Evolutionary conservation across 2,113 vertebrate genomes (phyloP).

Genomic region (Strix uralensis): DNA sequence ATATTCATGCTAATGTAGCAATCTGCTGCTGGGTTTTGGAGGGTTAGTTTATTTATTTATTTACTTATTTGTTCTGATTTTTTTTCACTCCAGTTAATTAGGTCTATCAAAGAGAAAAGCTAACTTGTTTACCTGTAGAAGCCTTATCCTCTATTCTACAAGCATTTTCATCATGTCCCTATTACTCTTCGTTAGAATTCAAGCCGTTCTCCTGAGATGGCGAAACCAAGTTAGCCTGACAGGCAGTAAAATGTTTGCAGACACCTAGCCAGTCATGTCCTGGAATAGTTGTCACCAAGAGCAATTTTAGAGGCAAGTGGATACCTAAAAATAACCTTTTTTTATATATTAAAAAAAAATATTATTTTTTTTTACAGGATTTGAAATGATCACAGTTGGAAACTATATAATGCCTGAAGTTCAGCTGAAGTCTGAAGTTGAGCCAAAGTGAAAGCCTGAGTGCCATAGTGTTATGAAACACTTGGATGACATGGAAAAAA

Average conservation of each 20-base stretch:
- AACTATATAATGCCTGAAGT: neutral
- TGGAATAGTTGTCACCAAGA: neutral
- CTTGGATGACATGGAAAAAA: neutral
- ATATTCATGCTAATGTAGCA: conserved; percentile 37
- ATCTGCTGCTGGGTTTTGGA: neutral
- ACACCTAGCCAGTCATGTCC: neutral
- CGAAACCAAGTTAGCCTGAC: neutral
- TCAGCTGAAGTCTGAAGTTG: neutral
- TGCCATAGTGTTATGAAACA: neutral
- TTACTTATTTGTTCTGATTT: neutral
- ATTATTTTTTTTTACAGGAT: neutral
- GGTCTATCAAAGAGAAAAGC: neutral
- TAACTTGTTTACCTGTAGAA: neutral
- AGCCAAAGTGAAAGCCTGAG: neutral
- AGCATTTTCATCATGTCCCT: neutral
- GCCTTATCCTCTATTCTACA: neutral
- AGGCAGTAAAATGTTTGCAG: neutral
- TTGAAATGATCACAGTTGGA: neutral
- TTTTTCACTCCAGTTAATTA: neutral
- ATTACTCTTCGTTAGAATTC: neutral
- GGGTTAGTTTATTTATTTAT: neutral
- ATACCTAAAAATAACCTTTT: neutral
- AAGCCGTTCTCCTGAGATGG: neutral
- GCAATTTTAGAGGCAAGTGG: neutral
- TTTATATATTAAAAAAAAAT: neutral